phyloP scores from a whole-genome alignment of 2,113 vertebrate species.

The Thunnus thynnus region DNA sequence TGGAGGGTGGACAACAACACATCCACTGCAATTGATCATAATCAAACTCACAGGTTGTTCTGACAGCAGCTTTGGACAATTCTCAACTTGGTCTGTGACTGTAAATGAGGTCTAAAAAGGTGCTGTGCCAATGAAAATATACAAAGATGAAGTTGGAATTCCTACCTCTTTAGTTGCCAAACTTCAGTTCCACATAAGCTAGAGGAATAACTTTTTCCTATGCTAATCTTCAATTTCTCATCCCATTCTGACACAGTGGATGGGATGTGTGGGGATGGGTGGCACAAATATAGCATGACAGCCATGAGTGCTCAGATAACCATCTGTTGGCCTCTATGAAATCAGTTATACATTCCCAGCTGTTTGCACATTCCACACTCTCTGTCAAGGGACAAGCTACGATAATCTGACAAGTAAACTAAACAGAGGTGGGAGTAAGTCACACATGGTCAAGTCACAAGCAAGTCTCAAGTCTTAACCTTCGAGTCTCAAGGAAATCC shows the following conservation, averaged over 20 bases:
- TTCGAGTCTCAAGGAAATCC: too few relatives aligned
- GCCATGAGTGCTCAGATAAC: constrained; percentile 53
- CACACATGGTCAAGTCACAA: too few relatives aligned
- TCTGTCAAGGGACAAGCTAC: constrained; percentile 40
- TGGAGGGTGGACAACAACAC: not conserved
- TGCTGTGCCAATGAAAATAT: not conserved
- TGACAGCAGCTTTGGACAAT: not conserved
- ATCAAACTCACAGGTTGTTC: not conserved
- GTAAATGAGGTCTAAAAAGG: too few relatives aligned
- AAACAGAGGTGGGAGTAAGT: constrained; percentile 8
- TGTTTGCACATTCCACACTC: constrained; percentile 60
- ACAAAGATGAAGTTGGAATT: not conserved
- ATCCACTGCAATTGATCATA: not conserved
- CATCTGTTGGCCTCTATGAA: constrained; percentile 52
- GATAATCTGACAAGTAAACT: constrained; percentile 64
- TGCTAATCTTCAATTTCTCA: constrained; percentile 22
- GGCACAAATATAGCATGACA: constrained; percentile 57
- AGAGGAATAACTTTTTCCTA: not conserved
- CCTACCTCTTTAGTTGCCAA: not conserved
- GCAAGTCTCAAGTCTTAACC: too few relatives aligned
- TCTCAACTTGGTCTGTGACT: not conserved
- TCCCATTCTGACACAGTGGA: constrained; percentile 29
- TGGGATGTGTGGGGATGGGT: constrained; percentile 21
- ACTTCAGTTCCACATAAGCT: not conserved
- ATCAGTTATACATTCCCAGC: constrained; percentile 67